Base-by-base conservation (phyloP, 2,113 vertebrate genomes). In the Origma solitaria region DNA sequence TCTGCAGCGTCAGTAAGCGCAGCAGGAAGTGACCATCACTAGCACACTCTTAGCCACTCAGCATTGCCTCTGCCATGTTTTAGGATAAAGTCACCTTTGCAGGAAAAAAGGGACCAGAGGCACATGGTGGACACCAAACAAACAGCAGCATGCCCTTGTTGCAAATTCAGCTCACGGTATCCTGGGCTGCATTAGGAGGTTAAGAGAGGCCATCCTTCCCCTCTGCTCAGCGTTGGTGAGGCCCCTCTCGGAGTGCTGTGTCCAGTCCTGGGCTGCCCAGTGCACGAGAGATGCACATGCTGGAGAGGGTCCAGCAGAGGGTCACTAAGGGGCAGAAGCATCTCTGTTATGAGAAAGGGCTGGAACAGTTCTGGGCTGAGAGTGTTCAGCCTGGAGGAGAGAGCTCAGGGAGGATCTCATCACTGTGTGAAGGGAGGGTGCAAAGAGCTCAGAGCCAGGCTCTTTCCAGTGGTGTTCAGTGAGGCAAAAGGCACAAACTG, bases 261-360 rank as follows among this genome's bases (percentile, higher is more conserved):
- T 62, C 66, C 56, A 19, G 4, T 19, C 66, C 51, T 47, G 57
- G 70, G 24, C 70, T 86, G 11, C 27, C 10, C 25, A 30, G 45
- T 15, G 13, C 10, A 24, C 35, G 8, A 66, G 27, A 53, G 31
- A 40, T 13, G 37, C 17, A 51, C 30, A 31, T 13, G 9, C 18
- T 35, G n/a, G 16, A 56, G 10, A 30, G 15, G 33, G 33, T 23
- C 33, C 44, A 77, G 10, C 3, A 37, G 40, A 58, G 5, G 21
- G 42, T 35, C 54, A n/a, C 33, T 24, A 24, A 28, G 0, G 0
- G 27, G 8, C 35, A n/a, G 60, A 45, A 60, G 7, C 13, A 9
- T 31, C 35, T 50, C 49, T 56, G 7, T 18, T 44, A 14, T 1
- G 33, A 50, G 44, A 78, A 69, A 60, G 30, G 13, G 5, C 79